Base-by-base conservation (phyloP, 2,113 vertebrate genomes). In the Hucho hucho region DNA sequence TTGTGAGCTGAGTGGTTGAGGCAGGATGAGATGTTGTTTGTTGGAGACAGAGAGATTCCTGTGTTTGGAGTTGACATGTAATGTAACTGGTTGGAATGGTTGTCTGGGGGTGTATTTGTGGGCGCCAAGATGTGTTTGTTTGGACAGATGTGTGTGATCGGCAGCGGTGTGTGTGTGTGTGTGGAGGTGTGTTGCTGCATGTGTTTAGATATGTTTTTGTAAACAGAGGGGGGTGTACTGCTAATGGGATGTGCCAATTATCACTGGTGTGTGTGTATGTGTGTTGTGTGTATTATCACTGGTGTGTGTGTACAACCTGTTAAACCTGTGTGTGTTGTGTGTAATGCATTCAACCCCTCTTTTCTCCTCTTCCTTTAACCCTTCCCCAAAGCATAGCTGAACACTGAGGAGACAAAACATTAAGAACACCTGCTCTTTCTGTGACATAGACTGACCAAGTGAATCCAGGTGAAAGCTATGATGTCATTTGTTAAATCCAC, bases 21-120 rank as follows among this genome's bases (percentile, higher is more conserved):
- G 56, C 26, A 28, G 53, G 3, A 81, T 46, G 24, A 0, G 58
- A 79, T 78, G 64, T 82, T 80, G 67, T 87, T 76, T 53, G 61
- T 49, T 75, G 61, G 29, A 26, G 64, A 28, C 37, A 11, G 37
- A 43, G 37, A 43, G 37, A 43, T n/a, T n/a, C n/a, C 37, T 43
- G 37, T 43, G 64, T 11, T 56, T 56, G 53, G 53, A 20, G 53
- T 56, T 16, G 53, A 7, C 37, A 11, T 43, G 9, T 43, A 43
- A 43, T 43, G 37, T 43, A 43, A 43, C 63, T 4, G 0, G 9
- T 69, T 37, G 53, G 18, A 70, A 20, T 1, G 24, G 61, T 26
- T 73, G 56, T 32, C 61, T 71, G 7, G 13, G 3, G 18, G 70
- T 64, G 56, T 75, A 43, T 43, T 11, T 43, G 9, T 43, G 2